Percentiles rank a stretch among this genome's conserved stretches.
phyloP scores from a whole-genome alignment of 2,797 vertebrate genomes.

The Gobionotothen gibberifrons region DNA sequence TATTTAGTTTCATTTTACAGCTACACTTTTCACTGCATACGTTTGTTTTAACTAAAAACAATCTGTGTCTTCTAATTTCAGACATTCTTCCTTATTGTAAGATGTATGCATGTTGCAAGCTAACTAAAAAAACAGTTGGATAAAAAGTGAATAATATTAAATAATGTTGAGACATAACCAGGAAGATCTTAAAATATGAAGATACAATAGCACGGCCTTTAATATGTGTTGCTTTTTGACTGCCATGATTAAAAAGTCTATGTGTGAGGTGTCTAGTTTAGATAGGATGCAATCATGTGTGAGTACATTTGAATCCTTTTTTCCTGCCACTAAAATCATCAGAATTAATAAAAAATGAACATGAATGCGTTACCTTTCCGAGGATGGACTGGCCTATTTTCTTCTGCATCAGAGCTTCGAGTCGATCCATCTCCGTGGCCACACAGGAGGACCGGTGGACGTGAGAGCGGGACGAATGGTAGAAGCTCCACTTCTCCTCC shows the following conservation, averaged over 20 bases:
- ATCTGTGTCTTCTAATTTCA: too few relatives aligned
- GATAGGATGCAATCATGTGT: neutral
- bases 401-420: conserved; percentile 87
- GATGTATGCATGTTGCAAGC: too few relatives aligned
- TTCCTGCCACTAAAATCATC: neutral
- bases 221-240: neutral
- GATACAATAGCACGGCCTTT: neutral
- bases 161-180: too few relatives aligned
- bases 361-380: conserved; percentile 87
- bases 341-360: neutral
- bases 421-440: conserved; percentile 93
- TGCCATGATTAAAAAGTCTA: neutral
- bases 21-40: too few relatives aligned
- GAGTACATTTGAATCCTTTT: neutral
- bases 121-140: too few relatives aligned
- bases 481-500: conserved; percentile 95
- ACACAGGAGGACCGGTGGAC: conserved; percentile 92
- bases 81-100: too few relatives aligned
- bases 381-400: conserved; percentile 95
- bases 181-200: too few relatives aligned
- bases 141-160: too few relatives aligned
- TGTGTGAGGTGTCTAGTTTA: neutral
- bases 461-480: conserved; percentile 91
- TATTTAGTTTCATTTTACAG: too few relatives aligned
- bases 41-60: too few relatives aligned